A percentile compares a stretch with the other conserved stretches of the same genome.
Evolutionary conservation across 1,140 invertebrate genomes (phyloP).

Genomic region (Copidosoma floridanum): DNA sequence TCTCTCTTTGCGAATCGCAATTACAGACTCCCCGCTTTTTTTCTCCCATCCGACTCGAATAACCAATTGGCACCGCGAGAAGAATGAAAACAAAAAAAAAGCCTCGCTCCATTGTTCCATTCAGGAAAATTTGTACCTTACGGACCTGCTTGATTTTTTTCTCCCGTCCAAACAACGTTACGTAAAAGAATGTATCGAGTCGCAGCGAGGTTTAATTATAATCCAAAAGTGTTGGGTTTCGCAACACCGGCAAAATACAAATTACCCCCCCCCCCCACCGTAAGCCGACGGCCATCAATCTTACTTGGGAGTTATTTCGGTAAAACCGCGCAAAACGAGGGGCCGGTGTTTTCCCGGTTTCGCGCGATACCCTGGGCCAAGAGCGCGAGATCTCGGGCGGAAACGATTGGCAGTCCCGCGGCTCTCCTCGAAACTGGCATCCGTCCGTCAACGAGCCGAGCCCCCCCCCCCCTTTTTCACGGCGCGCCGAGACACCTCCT

Average conservation of each 20-base stretch:
- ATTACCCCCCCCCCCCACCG: no score
- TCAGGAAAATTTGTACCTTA: conserved; percentile 27
- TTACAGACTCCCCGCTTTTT: conserved; percentile 43
- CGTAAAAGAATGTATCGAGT: no score
- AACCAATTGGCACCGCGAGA: no score
- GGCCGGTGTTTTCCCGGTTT: neutral
- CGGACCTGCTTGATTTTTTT: conserved; percentile 18
- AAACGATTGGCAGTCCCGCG: conserved; percentile 42
- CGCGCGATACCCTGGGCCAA: conserved; percentile 27
- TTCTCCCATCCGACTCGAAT: conserved; percentile 40
- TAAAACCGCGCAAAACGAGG: neutral
- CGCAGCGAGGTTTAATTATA: no score
- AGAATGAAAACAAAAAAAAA: no score
- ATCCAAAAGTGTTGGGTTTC: no score
- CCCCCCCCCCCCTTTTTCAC: neutral
- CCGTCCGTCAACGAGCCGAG: conserved; percentile 26
- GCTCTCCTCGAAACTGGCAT: conserved; percentile 41
- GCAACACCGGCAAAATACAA: no score
- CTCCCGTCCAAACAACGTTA: no score
- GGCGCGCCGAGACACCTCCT: no score
- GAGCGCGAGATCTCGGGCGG: conserved; percentile 38
- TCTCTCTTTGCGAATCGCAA: conserved; percentile 26
- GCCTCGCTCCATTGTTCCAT: no score
- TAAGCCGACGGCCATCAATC: no score
- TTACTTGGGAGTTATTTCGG: conserved; percentile 8